Base-by-base conservation (phyloP, 2,888 invertebrate genomes). In the Tenthredo mesomela region DNA sequence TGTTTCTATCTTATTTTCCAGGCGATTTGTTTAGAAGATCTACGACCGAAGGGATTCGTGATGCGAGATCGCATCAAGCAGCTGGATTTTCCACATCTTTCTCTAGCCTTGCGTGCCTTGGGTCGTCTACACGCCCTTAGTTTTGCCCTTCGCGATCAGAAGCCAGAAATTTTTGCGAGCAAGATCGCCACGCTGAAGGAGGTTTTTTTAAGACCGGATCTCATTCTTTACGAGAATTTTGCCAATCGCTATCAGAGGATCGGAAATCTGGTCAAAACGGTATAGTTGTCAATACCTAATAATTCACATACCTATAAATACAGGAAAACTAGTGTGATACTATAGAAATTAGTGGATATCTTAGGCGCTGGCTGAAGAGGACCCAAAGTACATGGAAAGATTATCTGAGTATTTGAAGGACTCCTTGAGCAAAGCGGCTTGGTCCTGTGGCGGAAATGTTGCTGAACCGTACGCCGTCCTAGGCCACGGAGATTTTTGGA, bases 391-490 rank as follows among this genome's bases (percentile, higher is more conserved):
- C 84, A 80, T 47, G 21, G 61, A 86, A 25, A 88, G 87, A 65
- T 83, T 88, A 7, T 25, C 86, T n/a, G n/a, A 29, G 21, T 89
- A 88, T 70, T 7, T 43, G 12, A 61, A 88, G 9, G 77, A 86
- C 21, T 9, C 85, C 7, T 10, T 10, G 1, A 7, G 15, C 4
- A 18, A 82, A 3, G 10, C 87, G 33, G 21, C 25, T 0, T 82
- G 85, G 9, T 75, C 78, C 2, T 43, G 84, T 4, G 54, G 86
- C 25, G 88, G 88, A 65, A 37, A 67, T 29, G 77, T 73, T 5
- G 89, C 88, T 0, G 89, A 89, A 85, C 89, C 89, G 0, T 89
- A 88, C 50, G 85, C 88, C 6, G 88, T 88, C 21, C 18, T 89
- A 0, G 86, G 85, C 15, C 89, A 89, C 2, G 89, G 89, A 7